phyloP scores from a whole-genome alignment of 92 coral and sea anemone species.

The Heteractis magnifica region DNA sequence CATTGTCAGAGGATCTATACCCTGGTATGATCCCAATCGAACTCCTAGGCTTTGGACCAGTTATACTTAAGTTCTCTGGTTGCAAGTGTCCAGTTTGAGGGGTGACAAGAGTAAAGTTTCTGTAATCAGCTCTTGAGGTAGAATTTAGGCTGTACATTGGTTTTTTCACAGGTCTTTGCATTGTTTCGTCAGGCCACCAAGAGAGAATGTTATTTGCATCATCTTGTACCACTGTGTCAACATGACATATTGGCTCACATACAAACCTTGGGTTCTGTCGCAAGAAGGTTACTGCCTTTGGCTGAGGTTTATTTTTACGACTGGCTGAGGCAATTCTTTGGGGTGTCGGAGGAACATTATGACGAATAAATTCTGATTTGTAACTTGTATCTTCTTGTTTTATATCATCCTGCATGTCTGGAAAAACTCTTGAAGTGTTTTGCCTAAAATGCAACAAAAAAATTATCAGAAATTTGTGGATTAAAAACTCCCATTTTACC shows the following conservation, averaged over 20 bases:
- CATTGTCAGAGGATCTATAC: conserved; percentile 5
- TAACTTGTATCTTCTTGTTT: conserved; percentile 65
- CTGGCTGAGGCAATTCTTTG: conserved; percentile 63
- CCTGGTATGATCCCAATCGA: conserved; percentile 45
- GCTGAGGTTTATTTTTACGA: conserved; percentile 93
- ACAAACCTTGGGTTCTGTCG: conserved; percentile 86
- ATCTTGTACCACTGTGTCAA: conserved; percentile 53
- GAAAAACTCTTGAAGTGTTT: conserved; percentile 80
- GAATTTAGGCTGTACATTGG: conserved; percentile 80
- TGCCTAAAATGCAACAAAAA: conserved; percentile 43
- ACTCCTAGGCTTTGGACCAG: conserved; percentile 38
- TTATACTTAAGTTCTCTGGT: conserved; percentile 27
- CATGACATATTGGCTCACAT: conserved; percentile 95
- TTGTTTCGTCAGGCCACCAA: conserved; percentile 93
- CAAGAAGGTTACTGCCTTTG: conserved; percentile 81
- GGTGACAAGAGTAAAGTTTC: conserved; percentile 30
- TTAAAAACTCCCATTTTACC: not conserved
- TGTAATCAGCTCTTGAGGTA: conserved; percentile 84
- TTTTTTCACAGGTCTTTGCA: conserved; percentile 51
- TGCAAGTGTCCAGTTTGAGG: conserved; percentile 27
- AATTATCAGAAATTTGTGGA: not conserved
- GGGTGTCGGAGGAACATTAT: conserved; percentile 70
- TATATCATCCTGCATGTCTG: conserved; percentile 52
- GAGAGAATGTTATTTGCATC: conserved; percentile 40
- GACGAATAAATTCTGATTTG: conserved; percentile 68